Percentiles rank a stretch among this genome's conserved stretches.
These are phyloP conservation scores for Caenorhabditis remanei DNA, from an alignment of 1,140 invertebrate genomes.

Conservation along the genomic window DNA sequence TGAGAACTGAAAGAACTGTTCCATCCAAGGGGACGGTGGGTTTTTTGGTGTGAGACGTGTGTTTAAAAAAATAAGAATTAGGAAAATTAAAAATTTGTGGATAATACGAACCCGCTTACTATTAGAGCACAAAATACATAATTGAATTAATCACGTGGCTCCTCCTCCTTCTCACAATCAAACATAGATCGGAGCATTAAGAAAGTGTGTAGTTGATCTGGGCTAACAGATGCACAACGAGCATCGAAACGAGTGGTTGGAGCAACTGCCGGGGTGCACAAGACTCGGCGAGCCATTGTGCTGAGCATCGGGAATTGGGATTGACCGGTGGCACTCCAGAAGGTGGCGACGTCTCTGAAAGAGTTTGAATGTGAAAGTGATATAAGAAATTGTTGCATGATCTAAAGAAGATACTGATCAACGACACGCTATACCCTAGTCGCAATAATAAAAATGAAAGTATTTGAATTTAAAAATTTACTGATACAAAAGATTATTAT, in stretches of 20 bases:
- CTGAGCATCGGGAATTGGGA: conserved; percentile 63
- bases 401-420: no score
- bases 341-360: conserved; percentile 65
- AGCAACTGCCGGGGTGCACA: conserved; percentile 62
- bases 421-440: no score
- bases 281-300: conserved; percentile 57
- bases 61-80: neutral
- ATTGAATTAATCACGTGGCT: neutral
- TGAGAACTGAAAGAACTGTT: conserved; percentile 1
- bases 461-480: neutral
- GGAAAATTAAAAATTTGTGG: neutral
- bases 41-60: neutral
- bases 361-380: neutral
- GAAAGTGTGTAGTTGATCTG: conserved; percentile 64
- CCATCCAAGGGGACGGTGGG: conserved; percentile 19
- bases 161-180: conserved; percentile 51
- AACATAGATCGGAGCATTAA: conserved; percentile 64
- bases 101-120: no score
- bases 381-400: neutral
- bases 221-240: conserved; percentile 46
- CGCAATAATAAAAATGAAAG: neutral
- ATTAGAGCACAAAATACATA: no score
- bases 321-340: conserved; percentile 65
- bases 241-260: conserved; percentile 60
- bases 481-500: neutral